Evolutionary conservation across 2,113 vertebrate genomes (phyloP).

Genomic region (Suncus etruscus): DNA sequence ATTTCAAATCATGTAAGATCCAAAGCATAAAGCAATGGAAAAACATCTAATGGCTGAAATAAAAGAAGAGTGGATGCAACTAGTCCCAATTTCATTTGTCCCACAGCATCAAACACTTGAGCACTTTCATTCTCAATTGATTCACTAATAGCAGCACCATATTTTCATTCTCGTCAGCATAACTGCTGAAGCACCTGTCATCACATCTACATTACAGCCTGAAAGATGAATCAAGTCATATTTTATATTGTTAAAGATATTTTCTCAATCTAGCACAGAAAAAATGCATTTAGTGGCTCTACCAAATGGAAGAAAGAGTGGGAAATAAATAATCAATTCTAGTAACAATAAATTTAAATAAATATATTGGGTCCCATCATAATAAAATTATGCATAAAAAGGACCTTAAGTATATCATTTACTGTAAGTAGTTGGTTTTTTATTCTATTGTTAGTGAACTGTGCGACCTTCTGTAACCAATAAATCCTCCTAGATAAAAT

Average conservation of each 20-base stretch:
- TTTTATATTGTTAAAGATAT: neutral
- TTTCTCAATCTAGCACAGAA: neutral
- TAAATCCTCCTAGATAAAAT: constrained; percentile 1
- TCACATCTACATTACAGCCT: neutral
- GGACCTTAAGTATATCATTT: neutral
- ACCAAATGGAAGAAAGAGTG: neutral
- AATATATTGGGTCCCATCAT: neutral
- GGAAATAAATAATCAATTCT: constrained; percentile 4
- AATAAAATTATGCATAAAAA: neutral
- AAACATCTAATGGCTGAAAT: neutral
- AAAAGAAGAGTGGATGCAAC: neutral
- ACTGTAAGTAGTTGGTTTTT: neutral
- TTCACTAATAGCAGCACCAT: neutral
- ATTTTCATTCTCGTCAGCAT: neutral
- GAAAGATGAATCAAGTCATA: neutral
- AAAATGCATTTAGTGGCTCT: neutral
- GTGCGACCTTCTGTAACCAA: neutral
- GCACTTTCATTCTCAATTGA: neutral
- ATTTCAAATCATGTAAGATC: neutral
- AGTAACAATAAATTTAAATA: neutral
- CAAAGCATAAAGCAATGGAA: neutral
- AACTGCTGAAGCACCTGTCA: neutral
- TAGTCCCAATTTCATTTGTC: too few species aligned
- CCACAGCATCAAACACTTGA: neutral
- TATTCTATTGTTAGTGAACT: constrained; percentile 2